Conservation (phyloP, 2,113 vertebrate genomes). For the Empidonax traillii region DNA sequence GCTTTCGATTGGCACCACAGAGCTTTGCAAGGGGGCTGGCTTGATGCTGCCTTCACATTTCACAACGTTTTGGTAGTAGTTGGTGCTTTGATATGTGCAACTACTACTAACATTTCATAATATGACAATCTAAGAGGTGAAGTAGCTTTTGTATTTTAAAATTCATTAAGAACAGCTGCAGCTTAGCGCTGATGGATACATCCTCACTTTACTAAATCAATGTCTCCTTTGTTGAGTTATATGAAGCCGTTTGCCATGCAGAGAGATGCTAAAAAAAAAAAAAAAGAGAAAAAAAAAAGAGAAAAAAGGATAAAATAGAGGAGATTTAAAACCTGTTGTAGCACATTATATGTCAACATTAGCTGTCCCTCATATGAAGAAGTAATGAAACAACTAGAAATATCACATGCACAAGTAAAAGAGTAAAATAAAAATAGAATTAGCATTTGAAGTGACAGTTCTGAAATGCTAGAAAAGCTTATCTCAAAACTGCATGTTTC, state of each 20-base stretch:
- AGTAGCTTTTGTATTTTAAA: conserved; percentile 31
- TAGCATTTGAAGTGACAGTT: background rate
- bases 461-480: conserved; percentile 5
- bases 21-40: background rate
- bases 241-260: background rate
- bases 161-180: conserved; percentile 26
- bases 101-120: conserved; percentile 35
- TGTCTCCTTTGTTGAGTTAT: background rate
- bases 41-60: background rate
- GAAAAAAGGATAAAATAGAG: background rate
- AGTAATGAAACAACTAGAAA: background rate
- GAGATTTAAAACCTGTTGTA: background rate
- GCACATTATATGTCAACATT: background rate
- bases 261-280: background rate
- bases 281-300: background rate
- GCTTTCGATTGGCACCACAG: fast-evolving
- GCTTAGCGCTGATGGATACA: background rate
- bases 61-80: background rate
- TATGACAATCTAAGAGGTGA: conserved; percentile 23
- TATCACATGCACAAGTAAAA: background rate
- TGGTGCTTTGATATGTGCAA: background rate
- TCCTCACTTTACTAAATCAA: conserved; percentile 1
- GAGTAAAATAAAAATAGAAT: background rate
- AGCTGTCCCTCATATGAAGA: background rate
- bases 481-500: background rate